Conservation (phyloP, 2,888 invertebrate species). For the Acleris cristana region DNA sequence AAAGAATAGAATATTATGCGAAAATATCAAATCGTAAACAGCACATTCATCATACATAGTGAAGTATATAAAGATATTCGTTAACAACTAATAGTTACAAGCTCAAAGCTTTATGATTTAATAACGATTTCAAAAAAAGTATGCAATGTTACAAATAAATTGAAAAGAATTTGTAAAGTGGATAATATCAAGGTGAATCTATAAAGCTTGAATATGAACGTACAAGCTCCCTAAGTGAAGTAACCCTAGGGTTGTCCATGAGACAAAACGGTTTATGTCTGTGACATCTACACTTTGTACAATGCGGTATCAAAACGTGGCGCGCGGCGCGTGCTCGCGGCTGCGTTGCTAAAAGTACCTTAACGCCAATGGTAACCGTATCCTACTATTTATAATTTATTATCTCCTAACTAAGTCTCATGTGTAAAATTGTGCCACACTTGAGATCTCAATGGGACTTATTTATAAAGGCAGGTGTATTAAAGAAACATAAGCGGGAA, state of each 20-base stretch:
- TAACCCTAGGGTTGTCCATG: conserved; percentile 61
- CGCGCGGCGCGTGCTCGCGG: conserved; percentile 42
- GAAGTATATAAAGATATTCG: conserved; percentile 45
- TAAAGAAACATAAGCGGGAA: conserved; percentile 49
- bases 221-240: conserved; percentile 65
- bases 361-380: conserved; percentile 59
- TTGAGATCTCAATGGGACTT: conserved; percentile 68
- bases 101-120: conserved; percentile 33
- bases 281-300: conserved; percentile 71
- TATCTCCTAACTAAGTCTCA: conserved; percentile 77
- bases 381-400: conserved; percentile 76
- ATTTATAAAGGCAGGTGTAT: conserved; percentile 59
- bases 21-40: conserved; percentile 47
- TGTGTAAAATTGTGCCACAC: conserved; percentile 80
- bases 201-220: conserved; percentile 63
- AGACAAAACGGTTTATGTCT: conserved; percentile 62
- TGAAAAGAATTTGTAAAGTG: conserved; percentile 49
- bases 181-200: conserved; percentile 49
- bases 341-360: conserved; percentile 53
- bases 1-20: conserved; percentile 44
- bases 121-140: conserved; percentile 31
- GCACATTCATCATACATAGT: conserved; percentile 47
- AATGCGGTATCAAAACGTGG: conserved; percentile 62
- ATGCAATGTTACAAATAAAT: conserved; percentile 40
- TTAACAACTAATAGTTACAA: conserved; percentile 40